Percentiles rank a stretch among this genome's conserved stretches.
Evolutionary conservation across 2,797 vertebrate species (phyloP).

Genomic region (Onychomys torridus): DNA sequence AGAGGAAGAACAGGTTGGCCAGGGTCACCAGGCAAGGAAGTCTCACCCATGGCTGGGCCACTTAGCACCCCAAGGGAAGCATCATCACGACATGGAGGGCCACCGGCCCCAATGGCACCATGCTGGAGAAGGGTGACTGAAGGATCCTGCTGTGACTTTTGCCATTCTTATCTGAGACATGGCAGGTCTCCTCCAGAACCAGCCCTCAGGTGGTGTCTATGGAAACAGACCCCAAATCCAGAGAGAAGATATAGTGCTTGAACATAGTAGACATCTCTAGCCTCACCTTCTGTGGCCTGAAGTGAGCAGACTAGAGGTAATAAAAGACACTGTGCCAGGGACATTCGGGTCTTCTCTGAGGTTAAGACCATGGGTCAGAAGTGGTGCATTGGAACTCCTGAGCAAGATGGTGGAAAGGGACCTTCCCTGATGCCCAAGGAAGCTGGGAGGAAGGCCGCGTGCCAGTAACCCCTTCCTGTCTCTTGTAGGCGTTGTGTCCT

Average conservation of each 20-base stretch:
- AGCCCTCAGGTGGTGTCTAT: not conserved
- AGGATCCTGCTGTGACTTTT: not conserved
- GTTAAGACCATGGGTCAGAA: not conserved
- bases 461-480: not conserved
- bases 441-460: not conserved
- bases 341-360: not conserved
- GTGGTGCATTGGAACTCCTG: not conserved
- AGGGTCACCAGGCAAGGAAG: accelerated
- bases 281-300: not conserved
- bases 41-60: accelerated
- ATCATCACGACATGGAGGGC: not conserved
- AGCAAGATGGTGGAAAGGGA: not conserved
- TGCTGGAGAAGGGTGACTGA: not conserved
- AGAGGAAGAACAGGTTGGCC: not conserved
- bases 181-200: not conserved
- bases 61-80: accelerated
- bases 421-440: not conserved
- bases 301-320: not conserved
- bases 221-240: not conserved
- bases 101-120: not conserved
- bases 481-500: not conserved
- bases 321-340: not conserved
- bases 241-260: not conserved
- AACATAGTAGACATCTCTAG: not conserved
- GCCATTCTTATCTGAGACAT: accelerated